Conservation (phyloP, 2,888 invertebrate species). For the Trichacis sp. region DNA sequence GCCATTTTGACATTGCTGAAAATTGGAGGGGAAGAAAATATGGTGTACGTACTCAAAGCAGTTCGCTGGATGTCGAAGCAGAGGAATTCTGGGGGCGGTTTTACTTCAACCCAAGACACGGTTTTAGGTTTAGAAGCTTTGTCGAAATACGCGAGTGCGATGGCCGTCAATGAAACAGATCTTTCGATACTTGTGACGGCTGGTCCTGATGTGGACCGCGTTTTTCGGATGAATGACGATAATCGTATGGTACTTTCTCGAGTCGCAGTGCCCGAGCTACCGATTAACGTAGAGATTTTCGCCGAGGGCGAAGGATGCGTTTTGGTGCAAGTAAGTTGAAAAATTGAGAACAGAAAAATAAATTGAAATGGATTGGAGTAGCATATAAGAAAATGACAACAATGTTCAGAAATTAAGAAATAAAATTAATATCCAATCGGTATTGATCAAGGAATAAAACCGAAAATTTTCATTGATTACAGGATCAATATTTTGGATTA, state of each 20-base stretch:
- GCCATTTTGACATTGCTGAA: slow-evolving; percentile 73
- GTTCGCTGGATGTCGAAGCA: slow-evolving; percentile 81
- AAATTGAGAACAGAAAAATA: too few relatives aligned
- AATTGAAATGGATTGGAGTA: too few relatives aligned
- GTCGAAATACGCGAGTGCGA: slow-evolving; percentile 71
- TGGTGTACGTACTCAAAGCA: slow-evolving; percentile 73
- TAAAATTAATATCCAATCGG: too few relatives aligned
- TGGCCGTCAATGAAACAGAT: slow-evolving; percentile 67
- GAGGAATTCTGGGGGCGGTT: slow-evolving; percentile 78
- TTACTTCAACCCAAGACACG: slow-evolving; percentile 81
- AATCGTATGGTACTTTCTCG: slow-evolving; percentile 71
- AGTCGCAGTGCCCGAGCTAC: slow-evolving; percentile 67
- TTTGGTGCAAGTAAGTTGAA: slow-evolving; percentile 70
- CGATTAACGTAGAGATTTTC: slow-evolving; percentile 69
- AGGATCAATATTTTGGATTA: too few relatives aligned
- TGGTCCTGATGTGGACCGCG: slow-evolving; percentile 62
- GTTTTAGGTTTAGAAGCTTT: slow-evolving; percentile 75
- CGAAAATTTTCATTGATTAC: too few relatives aligned
- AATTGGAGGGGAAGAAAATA: slow-evolving; percentile 70
- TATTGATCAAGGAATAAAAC: too few relatives aligned
- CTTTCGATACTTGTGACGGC: slow-evolving; percentile 69
- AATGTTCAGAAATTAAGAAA: too few relatives aligned
- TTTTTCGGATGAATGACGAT: slow-evolving; percentile 67
- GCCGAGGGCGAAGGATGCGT: slow-evolving; percentile 73
- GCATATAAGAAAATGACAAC: too few relatives aligned